Base-by-base conservation (phyloP, 2,113 vertebrate genomes). In the Mellivora capensis region DNA sequence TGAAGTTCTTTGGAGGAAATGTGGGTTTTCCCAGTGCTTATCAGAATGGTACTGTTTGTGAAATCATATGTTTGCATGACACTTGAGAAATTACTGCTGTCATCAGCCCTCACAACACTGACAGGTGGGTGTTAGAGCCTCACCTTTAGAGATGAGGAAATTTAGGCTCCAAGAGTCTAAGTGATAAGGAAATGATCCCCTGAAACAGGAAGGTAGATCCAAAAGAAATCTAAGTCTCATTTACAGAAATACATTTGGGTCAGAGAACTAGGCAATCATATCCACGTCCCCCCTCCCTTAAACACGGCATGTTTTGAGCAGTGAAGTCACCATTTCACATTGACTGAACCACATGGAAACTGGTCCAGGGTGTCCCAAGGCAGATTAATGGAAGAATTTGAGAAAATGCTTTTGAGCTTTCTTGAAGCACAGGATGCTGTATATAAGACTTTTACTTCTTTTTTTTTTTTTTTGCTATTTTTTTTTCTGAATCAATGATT, bases 331-430 rank as follows among this genome's bases (percentile, higher is more conserved):
- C 64, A 95, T 72, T 97, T 96, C 49, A 79, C 52, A 57, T 79
- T 90, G 90, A 97, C 95, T 97, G 96, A 98, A 86, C 47, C 57
- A 90, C 96, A 92, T 77, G 52, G 76, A 96, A 92, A 39, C 93
- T 12, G 95, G 52, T 57, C 69, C 69, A 96, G 80, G 39, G 20
- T 90, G n/a, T 93, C 95, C 80, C 69, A 93, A 90, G 76, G 69
- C 42, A 97, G 64, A 96, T 96, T 97, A 95, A 89, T 72, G 47
- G 87, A 87, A 93, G n/a, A 96, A 92, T 97, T 94, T 87, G 72
- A 96, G 80, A 94, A 96, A 94, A 95, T 95, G 42, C 57, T 23
- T 87, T 81, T 93, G 94, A 97, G 52, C 37, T 31, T 96, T 96
- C 84, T 83, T 79, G 93, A 96, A 95, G 42, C 86, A 94, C 34